Conservation (phyloP, 1,140 invertebrate genomes). For the Bombus polaris region DNA sequence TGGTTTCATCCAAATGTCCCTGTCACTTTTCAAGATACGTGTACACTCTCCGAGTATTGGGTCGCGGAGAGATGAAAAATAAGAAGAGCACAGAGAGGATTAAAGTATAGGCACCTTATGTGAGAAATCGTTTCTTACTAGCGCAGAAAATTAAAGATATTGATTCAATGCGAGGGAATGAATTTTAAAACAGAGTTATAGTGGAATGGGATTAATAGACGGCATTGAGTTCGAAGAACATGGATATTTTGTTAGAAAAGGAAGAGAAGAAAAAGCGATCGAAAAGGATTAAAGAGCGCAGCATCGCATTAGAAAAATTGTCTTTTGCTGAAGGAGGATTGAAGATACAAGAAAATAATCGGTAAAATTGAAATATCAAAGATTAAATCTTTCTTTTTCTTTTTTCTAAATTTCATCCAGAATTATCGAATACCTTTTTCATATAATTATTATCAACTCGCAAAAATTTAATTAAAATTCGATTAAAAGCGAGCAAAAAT, state of each 20-base stretch:
- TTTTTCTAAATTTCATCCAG: neutral
- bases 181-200: too few relatives aligned
- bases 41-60: neutral
- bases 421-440: neutral
- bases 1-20: neutral
- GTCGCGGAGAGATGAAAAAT: neutral
- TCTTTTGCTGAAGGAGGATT: too few relatives aligned
- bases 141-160: neutral
- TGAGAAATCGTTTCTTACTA: neutral
- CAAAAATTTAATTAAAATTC: neutral
- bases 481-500: neutral
- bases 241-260: too few relatives aligned
- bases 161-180: too few relatives aligned
- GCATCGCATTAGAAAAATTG: too few relatives aligned
- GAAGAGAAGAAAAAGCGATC: too few relatives aligned
- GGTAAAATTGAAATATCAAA: too few relatives aligned
- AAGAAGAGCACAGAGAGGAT: neutral
- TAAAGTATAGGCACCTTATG: neutral
- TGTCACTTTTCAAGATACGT: neutral
- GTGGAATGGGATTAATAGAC: too few relatives aligned
- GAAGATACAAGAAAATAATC: too few relatives aligned
- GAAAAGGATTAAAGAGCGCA: too few relatives aligned
- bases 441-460: neutral
- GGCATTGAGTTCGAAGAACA: too few relatives aligned
- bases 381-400: too few relatives aligned